Base-by-base conservation (phyloP, 1,140 invertebrate species). In the Geopemphigus sp. region DNA sequence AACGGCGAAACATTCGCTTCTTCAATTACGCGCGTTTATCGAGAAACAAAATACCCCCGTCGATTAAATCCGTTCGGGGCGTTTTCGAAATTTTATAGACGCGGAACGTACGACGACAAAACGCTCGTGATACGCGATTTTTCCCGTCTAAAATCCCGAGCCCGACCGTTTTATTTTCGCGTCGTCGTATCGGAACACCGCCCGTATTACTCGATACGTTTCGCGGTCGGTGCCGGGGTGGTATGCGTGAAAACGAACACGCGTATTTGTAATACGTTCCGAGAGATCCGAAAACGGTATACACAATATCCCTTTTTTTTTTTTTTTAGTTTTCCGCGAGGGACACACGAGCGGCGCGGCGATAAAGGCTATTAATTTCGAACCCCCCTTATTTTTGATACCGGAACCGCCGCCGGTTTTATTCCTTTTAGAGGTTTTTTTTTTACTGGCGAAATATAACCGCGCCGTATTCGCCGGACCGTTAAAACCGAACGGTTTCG, bases 301-400 rank as follows among this genome's bases (percentile, higher is more conserved):
- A n/a, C 12, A 47, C 12, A 68, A 53, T 53, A 72, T 72, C 68
- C 50, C 68, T 72, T 72, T 72, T 72, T 72, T 72, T 63, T 53
- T 5, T 39, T 39, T 39, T 39, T 39, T 39, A 39, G 32, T 54
- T 14, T 14, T 11, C 45, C 11, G 8, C 24, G 50, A 39, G 68
- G 50, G 50, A 72, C 8, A n/a, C n/a, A 5, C 10, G 45, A 54
- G 47, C 3, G 26, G 14, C 26, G 1, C 26, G 24, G n/a, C 68
- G 54, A 72, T 54, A 54, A 72, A 72, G 68, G 17, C 47, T 72
- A 72, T 72, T 54, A 54, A 72, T 72, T 54, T 54, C 68, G 5
- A 70, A 72, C 47, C 68, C 68, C 66, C 17, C 26, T 32, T 54
- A 72, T 72, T 72, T 54, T 53, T 54, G 50, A 72, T 29, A 72